Evolutionary conservation across 2,888 invertebrate genomes (phyloP), one percentile per base, ranked within the genome.

Genomic region (Charanyca ferruginea): DNA sequence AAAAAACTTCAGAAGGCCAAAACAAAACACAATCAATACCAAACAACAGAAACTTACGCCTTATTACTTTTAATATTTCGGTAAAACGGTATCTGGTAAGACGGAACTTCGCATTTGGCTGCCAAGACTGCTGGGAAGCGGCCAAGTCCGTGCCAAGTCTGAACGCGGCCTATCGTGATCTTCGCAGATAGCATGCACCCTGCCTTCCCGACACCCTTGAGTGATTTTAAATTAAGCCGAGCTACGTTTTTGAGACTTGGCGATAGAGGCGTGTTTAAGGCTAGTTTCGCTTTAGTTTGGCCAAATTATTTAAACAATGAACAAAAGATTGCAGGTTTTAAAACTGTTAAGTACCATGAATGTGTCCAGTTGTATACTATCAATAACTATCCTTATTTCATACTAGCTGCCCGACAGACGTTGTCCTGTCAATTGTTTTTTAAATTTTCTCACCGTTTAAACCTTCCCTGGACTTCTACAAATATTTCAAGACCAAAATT

Each of bases 211-310:
- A 83, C 86, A 86, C 87, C 80, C 89, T 87, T 90, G 86, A 91
- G 87, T 90, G 90, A 89, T 91, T 91, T 90, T 89, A 88, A 91
- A 91, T 91, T 89, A 88, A 83, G 80, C 75, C 66, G 32, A 53
- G 66, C 71, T 54, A 58, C 73, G 66, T 73, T 69, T 72, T 81
- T 75, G 18, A 47, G 60, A 35, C 66, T 66, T 47, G 8, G 28
- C 45, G 47, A 53, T 51, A 32, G 28, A 55, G n/a, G 25, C 48
- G 55, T 65, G 49, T 65, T 55, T 59, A 57, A 52, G n/a, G 18
- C 49, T 18, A 4, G 22, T 25, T 61, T 28, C 45, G 25, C 11
- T 52, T 52, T 42, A 44, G 23, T 52, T 57, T 18, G 20, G 57
- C 22, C 51, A 47, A 38, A 41, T 41, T 25, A 11, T 68, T n/a